These are phyloP conservation scores for Drosophila kanapiae DNA, from an alignment of 1,140 invertebrate species.

Conservation along the genomic window DNA sequence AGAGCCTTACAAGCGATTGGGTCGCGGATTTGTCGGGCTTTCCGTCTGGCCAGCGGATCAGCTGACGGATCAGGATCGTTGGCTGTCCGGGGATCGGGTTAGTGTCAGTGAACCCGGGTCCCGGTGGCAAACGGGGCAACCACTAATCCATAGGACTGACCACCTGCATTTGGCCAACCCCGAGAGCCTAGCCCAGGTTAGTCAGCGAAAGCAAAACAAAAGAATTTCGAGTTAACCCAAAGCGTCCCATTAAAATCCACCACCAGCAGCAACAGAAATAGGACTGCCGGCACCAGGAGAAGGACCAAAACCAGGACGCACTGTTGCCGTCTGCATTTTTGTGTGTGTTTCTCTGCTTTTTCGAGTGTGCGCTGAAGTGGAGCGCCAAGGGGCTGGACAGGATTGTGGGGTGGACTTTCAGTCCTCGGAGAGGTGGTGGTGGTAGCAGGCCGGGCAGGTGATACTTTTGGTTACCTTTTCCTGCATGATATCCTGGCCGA, in stretches of 20 bases:
- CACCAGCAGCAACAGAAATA: constrained; percentile 35
- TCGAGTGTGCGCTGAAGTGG: constrained; percentile 76
- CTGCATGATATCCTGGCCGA: constrained; percentile 19
- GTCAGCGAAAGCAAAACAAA: constrained; percentile 67
- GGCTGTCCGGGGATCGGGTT: constrained; percentile 6
- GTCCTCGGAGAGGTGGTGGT: constrained; percentile 26
- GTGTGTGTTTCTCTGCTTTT: constrained; percentile 24
- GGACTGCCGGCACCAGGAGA: constrained; percentile 15
- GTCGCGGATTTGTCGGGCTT: constrained; percentile 47
- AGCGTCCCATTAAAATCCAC: constrained; percentile 78
- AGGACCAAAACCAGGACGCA: constrained; percentile 56
- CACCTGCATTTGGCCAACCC: constrained; percentile 66
- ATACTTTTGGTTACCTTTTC: constrained; percentile 64
- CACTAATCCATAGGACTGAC: constrained; percentile 69
- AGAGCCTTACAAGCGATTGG: constrained; percentile 59
- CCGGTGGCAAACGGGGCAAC: constrained; percentile 20
- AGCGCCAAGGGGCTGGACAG: constrained; percentile 44
- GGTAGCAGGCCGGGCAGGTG: constrained; percentile 56
- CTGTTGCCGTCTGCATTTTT: constrained; percentile 28
- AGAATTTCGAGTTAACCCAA: constrained; percentile 79
- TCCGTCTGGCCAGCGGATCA: constrained; percentile 52
- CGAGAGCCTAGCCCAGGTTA: constrained; percentile 66
- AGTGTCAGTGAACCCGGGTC: constrained; percentile 66
- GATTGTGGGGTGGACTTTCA: constrained; percentile 11
- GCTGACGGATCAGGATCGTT: constrained; percentile 19